Percentiles rank a stretch among this genome's conserved stretches.
Evolutionary conservation across 2,113 vertebrate genomes (phyloP).

Genomic region (Trogon melanurus): DNA sequence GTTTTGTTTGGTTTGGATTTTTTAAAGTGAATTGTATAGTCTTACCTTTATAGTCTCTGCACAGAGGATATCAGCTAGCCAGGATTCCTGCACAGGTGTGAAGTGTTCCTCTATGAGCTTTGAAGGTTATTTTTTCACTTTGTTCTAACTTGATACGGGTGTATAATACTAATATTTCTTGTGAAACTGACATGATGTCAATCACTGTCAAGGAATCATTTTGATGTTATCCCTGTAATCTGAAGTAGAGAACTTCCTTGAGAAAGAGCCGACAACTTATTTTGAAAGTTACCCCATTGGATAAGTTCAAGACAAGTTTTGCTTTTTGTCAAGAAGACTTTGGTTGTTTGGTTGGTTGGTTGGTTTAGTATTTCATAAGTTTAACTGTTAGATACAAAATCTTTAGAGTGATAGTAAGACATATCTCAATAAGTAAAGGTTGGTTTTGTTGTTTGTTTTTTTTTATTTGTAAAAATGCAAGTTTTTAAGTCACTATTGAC

Average conservation of each 20-base stretch:
- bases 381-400: background rate
- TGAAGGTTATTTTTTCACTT: background rate
- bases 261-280: background rate
- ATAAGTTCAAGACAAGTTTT: background rate
- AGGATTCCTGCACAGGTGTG: fast-evolving
- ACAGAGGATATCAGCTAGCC: background rate
- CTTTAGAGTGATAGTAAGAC: background rate
- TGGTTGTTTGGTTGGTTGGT: background rate
- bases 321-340: background rate
- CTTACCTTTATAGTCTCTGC: background rate
- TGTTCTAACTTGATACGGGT: background rate
- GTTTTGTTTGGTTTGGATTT: too few species aligned
- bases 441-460: too few species aligned
- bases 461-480: background rate
- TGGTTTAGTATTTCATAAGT: background rate
- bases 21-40: background rate
- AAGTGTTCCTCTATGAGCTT: background rate
- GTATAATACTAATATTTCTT: background rate
- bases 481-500: background rate
- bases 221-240: background rate
- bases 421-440: background rate
- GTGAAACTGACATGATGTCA: background rate
- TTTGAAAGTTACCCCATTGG: background rate
- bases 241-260: background rate
- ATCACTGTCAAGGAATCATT: background rate